These are phyloP conservation scores for Porites divaricata DNA, from an alignment of 92 coral and sea anemone species.

Conservation along the genomic window DNA sequence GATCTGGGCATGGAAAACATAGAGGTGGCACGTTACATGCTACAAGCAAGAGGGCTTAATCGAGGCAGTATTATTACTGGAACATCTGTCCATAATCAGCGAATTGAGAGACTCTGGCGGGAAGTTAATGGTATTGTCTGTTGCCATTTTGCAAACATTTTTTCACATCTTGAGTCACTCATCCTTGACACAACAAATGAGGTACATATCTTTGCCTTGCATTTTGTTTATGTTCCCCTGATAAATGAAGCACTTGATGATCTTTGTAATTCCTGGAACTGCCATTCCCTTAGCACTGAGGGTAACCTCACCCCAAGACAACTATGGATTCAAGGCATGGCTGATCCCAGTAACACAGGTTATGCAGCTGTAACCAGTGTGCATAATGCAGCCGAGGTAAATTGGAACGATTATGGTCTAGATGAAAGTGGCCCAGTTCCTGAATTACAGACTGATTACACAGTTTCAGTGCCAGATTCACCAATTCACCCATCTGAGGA, in stretches of 20 bases:
- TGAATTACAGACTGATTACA: conserved; percentile 35
- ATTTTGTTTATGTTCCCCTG: conserved; percentile 53
- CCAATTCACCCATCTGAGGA: conserved; percentile 31
- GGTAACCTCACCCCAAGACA: conserved; percentile 53
- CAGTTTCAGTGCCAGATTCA: conserved; percentile 31
- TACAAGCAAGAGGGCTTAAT: conserved; percentile 63
- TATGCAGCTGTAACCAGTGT: conserved; percentile 54
- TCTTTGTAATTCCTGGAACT: conserved; percentile 56
- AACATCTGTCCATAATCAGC: conserved; percentile 46
- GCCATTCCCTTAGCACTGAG: conserved; percentile 59
- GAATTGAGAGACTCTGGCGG: conserved; percentile 70
- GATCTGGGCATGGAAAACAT: conserved; percentile 64
- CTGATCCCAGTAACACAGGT: conserved; percentile 21
- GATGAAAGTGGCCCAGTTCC: conserved; percentile 61
- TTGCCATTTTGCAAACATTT: conserved; percentile 58
- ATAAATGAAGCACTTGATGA: conserved; percentile 58
- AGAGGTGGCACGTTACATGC: conserved; percentile 56
- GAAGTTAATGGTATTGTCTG: conserved; percentile 62
- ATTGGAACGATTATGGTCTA: conserved; percentile 41
- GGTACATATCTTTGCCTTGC: conserved; percentile 52
- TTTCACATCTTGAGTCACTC: conserved; percentile 57
- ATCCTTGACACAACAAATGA: conserved; percentile 58
- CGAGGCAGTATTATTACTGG: conserved; percentile 75
- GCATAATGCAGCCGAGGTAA: conserved; percentile 16
- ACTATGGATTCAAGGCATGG: conserved; percentile 63